Evolutionary conservation across 2,113 vertebrate genomes (phyloP), one percentile per base, ranked within the genome.

Genomic region (Herpailurus yagouaroundi): DNA sequence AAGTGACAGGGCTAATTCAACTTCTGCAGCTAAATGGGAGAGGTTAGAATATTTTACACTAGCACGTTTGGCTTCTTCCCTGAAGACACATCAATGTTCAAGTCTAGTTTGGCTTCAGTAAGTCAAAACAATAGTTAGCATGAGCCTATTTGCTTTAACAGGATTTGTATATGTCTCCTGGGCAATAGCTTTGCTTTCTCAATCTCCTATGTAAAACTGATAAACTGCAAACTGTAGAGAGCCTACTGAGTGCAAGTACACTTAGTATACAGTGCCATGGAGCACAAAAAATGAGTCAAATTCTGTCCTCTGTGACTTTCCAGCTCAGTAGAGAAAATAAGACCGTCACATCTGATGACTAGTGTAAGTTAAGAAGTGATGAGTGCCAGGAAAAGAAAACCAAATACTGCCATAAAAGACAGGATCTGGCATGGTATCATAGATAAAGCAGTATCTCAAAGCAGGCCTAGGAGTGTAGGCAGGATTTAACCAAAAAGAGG

Each of bases 51-150:
- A 91, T 74, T 81, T 88, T n/a, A 87, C 87, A 97, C 25, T 41
- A 94, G 73, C 6, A 80, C 84, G 95, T 36, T 95, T 96, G 94
- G 69, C 48, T 95, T 93, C 92, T 88, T 88, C 57, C 92, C 79
- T 87, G 64, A 93, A 97, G 96, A 93, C 60, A 93, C 48, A 93
- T 97, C 73, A 84, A 93, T 8, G 23, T 83, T 94, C 92, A 89
- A 94, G 71, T 92, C 89, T 85, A 92, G 66, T 94, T 96, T 95
- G 23, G 77, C 76, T 91, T 97, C 64, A 52, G 1, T 89, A 97
- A 97, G 90, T 98, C 94, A 98, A 97, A 97, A 97, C 89, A 96
- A 81, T 87, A 82, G 93, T 94, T 96, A 96, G 57, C 89, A 83
- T 3, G 41, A 60, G 77, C 38, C 74, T 71, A 36, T 92, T 82